Conservation (phyloP, 2,888 invertebrate species). For the Amitus sp. region DNA sequence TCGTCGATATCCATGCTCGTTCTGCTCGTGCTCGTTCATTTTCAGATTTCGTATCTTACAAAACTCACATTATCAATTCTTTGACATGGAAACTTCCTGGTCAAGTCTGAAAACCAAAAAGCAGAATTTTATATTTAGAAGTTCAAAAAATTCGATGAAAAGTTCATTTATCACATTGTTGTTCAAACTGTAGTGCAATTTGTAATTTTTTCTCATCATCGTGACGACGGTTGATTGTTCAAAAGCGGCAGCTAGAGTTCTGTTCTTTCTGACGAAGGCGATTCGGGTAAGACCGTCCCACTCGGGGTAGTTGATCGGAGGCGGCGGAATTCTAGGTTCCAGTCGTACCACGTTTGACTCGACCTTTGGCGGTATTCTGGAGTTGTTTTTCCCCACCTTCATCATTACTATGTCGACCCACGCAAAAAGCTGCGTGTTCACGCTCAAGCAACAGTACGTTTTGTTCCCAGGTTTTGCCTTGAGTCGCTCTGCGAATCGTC, state of each 20-base stretch:
- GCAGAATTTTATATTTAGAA: not conserved
- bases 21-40: constrained; percentile 87
- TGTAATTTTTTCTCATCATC: constrained; percentile 90
- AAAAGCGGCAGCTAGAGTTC: constrained; percentile 91
- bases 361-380: constrained; percentile 98
- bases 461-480: constrained; percentile 98
- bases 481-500: constrained; percentile 96
- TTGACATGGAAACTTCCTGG: constrained; percentile 85
- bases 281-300: constrained; percentile 98
- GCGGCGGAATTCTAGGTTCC: constrained; percentile 97
- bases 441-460: constrained; percentile 93
- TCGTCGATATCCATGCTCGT: constrained; percentile 98
- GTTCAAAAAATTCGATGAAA: not conserved
- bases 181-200: constrained; percentile 85
- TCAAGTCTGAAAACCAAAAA: constrained; percentile 71
- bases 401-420: constrained; percentile 95
- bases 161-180: not conserved
- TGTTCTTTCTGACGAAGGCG: constrained; percentile 95
- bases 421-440: constrained; percentile 95
- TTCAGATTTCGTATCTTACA: constrained; percentile 75
- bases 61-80: constrained; percentile 78
- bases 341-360: constrained; percentile 98
- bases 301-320: constrained; percentile 94
- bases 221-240: constrained; percentile 85
- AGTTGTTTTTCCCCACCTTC: constrained; percentile 99